Percentiles rank a stretch among this genome's conserved stretches.
These are phyloP conservation scores for Coboldia fuscipes DNA, from an alignment of 1,140 invertebrate genomes.

Conservation along the genomic window DNA sequence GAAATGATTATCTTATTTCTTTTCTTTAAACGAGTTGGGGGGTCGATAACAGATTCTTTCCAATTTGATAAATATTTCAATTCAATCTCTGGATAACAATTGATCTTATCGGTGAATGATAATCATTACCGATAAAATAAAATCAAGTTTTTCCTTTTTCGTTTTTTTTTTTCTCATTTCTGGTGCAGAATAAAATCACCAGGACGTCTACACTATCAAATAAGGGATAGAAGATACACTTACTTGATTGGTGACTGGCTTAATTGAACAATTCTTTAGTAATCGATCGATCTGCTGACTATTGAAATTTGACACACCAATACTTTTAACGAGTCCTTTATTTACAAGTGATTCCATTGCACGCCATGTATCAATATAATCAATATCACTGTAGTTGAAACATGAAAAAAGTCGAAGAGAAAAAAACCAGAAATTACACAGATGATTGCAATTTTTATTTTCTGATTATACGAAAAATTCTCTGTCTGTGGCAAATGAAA, in stretches of 20 bases:
- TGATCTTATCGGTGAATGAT: background rate
- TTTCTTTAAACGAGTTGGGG: background rate
- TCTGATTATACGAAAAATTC: background rate
- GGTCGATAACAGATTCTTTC: background rate
- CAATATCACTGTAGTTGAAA: slow-evolving; percentile 40
- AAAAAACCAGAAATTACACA: background rate
- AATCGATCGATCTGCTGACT: slow-evolving; percentile 48
- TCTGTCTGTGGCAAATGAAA: too few relatives aligned
- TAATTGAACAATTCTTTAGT: slow-evolving; percentile 36
- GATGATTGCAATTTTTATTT: background rate
- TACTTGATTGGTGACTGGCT: slow-evolving; percentile 53
- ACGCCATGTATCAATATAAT: slow-evolving; percentile 74
- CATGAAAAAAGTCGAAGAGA: background rate
- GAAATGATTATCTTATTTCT: background rate
- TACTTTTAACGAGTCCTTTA: slow-evolving; percentile 43
- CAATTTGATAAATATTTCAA: background rate
- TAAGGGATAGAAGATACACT: too few relatives aligned
- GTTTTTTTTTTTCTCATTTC: background rate
- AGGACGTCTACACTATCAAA: too few relatives aligned
- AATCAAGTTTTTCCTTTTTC: background rate
- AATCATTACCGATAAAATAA: background rate
- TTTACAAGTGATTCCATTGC: slow-evolving; percentile 52
- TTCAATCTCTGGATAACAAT: background rate
- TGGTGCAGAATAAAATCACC: background rate
- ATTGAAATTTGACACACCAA: slow-evolving; percentile 80